Evolutionary conservation across 2,888 invertebrate genomes (phyloP).

Genomic region (Oeneis ivallda): DNA sequence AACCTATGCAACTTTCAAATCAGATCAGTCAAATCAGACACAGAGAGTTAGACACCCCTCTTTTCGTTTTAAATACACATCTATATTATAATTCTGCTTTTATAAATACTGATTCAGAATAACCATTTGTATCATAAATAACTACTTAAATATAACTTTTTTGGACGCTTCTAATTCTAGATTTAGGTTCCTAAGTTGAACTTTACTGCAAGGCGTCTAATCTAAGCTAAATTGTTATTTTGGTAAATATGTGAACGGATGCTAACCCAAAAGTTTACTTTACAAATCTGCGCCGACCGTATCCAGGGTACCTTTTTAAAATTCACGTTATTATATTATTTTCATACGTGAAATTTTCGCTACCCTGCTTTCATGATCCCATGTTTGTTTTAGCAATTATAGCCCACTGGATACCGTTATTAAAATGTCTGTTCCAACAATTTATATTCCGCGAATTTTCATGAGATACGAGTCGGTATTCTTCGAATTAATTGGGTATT

Average conservation of each 20-base stretch:
- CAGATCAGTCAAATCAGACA: no score
- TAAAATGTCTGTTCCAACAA: constrained; percentile 3
- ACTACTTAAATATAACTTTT: no score
- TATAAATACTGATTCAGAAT: no score
- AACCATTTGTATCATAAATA: no score
- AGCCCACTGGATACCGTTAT: constrained; percentile 1
- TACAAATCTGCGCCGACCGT: background rate
- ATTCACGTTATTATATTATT: background rate
- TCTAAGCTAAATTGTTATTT: background rate
- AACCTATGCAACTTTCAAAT: no score
- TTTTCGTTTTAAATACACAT: no score
- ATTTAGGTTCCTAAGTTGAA: no score
- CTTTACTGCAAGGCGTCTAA: no score
- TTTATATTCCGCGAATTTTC: background rate
- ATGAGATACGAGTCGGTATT: background rate
- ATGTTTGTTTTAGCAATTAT: background rate
- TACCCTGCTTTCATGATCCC: background rate
- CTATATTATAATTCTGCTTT: no score
- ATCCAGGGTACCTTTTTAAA: background rate
- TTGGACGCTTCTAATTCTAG: no score
- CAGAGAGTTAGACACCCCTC: no score
- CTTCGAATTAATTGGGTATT: constrained; percentile 1
- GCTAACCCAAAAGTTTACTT: background rate
- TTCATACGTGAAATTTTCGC: constrained; percentile 10
- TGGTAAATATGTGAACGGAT: background rate